Evolutionary conservation across 2,113 vertebrate genomes (phyloP), one percentile per base, ranked within the genome.

Genomic region (Albula glossodonta): DNA sequence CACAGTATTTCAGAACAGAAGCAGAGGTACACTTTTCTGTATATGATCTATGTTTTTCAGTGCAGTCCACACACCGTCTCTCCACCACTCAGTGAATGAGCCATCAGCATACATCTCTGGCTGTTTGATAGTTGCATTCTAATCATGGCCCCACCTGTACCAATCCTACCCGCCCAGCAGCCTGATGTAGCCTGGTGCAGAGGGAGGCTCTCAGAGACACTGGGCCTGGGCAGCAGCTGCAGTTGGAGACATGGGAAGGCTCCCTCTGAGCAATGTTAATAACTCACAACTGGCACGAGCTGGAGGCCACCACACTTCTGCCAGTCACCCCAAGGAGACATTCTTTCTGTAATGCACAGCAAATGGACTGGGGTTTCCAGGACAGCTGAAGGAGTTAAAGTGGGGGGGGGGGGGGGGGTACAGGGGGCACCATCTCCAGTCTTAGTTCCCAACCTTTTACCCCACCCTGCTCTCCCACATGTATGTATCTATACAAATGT

Each of bases 281-380:
- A 94, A 94, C 94, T 92, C 93, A 93, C 93, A 94, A 92, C 91
- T 91, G 93, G 89, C 90, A 90, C 10, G 74, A 89, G 90, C 94
- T 91, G 80, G 93, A 93, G 93, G 94, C 89, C 94, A 92, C 94
- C 92, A 90, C 93, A 80, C 90, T 91, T 82, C 89, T 91, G 88
- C 91, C 91, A 93, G 93, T 88, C 91, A 88, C 89, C 94, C 94
- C 93, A 53, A 87, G 89, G 93, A 94, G 93, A 91, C 95, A 94
- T 96, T 96, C 96, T 91, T 93, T 90, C 91, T 90, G 92, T 96
- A 96, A 97, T 95, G 93, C 94, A 92, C 92, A 93, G 89, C 96
- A 96, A 96, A 95, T 96, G 96, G 94, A 94, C 91, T 0, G 70
- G 89, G 90, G 93, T 92, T 96, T 96, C 95, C 92, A 91, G 93